Conservation (phyloP, 2,113 vertebrate genomes). For the Sinocyclocheilus rhinocerous region DNA sequence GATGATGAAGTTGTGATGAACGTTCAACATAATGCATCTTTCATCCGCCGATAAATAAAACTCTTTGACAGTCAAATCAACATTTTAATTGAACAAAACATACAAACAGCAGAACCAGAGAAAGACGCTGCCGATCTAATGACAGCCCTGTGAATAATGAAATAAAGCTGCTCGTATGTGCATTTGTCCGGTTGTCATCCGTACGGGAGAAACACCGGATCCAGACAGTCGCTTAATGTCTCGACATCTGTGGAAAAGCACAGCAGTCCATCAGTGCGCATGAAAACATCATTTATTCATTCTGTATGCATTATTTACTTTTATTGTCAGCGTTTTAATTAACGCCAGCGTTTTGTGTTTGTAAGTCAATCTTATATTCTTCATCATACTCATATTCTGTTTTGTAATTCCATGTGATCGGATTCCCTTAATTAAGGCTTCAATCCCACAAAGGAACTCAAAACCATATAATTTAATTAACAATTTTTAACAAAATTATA, state of each 20-base stretch:
- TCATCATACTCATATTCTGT: not conserved
- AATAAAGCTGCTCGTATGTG: not conserved
- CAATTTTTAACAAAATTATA: too few species aligned
- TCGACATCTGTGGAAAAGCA: conserved; percentile 8
- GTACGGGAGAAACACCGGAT: conserved; percentile 11
- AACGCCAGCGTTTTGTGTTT: conserved; percentile 14
- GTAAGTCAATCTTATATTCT: not conserved
- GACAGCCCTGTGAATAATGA: conserved; percentile 18
- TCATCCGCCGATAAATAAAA: not conserved
- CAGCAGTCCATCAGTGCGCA: conserved; percentile 1
- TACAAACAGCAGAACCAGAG: not conserved
- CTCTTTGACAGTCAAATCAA: not conserved
- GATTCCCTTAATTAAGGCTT: too few species aligned
- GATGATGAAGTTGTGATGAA: not conserved
- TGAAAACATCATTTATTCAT: conserved; percentile 30
- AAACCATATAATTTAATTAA: too few species aligned
- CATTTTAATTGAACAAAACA: not conserved
- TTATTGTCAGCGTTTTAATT: not conserved
- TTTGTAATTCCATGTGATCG: not conserved
- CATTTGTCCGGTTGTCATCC: not conserved
- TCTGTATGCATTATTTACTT: conserved; percentile 25
- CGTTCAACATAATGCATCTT: conserved; percentile 1
- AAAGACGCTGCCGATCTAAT: too few species aligned
- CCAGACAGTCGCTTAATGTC: conserved; percentile 3
- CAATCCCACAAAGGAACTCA: too few species aligned